These are phyloP conservation scores for Sarcophaga bullata DNA, from an alignment of 1,140 invertebrate genomes.

Conservation along the genomic window DNA sequence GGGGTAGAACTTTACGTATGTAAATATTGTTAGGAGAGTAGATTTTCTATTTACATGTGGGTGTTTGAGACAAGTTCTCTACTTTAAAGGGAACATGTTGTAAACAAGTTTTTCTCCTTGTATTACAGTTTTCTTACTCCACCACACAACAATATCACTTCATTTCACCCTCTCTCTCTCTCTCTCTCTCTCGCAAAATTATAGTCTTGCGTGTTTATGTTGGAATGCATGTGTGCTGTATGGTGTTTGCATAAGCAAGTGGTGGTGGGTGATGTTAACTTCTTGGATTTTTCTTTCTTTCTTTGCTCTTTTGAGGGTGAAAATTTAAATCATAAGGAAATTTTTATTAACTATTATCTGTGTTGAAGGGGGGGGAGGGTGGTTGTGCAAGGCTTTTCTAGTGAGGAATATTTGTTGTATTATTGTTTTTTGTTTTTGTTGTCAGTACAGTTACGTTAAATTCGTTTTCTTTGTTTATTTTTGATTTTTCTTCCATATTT, in stretches of 20 bases:
- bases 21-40: too few species aligned
- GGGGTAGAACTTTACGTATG: too few species aligned
- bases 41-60: too few species aligned
- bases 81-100: too few species aligned
- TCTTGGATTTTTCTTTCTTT: neutral
- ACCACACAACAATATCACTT: neutral
- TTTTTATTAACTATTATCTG: constrained; percentile 45
- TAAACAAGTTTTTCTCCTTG: too few species aligned
- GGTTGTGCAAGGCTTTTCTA: constrained; percentile 48
- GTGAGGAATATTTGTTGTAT: neutral
- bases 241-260: neutral
- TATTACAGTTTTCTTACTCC: neutral
- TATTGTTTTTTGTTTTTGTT: neutral
- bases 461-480: neutral
- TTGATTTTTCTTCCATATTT: too few species aligned
- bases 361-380: neutral
- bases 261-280: neutral
- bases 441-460: constrained; percentile 8
- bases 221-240: neutral
- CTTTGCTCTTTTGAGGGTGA: neutral
- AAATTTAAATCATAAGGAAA: neutral
- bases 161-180: neutral
- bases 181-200: neutral
- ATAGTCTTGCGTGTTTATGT: neutral
- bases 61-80: too few species aligned